Base-by-base conservation (phyloP, 2,797 vertebrate genomes). In the Scyliorhinus canicula region DNA sequence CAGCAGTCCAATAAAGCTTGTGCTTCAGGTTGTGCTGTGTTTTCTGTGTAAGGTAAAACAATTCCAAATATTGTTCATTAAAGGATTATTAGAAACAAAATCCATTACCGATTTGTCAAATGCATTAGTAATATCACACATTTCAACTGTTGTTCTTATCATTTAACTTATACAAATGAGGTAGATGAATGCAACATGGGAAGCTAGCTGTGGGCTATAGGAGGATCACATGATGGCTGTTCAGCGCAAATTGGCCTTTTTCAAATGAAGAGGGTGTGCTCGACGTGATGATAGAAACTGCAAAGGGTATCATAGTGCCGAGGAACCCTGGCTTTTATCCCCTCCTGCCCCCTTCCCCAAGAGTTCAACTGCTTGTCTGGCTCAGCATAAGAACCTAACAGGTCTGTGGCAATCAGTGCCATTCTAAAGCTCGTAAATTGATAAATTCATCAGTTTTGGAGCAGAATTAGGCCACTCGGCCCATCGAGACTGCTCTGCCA, bases 1-100 rank as follows among this genome's bases (percentile, higher is more conserved):
- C 44, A 24, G 3, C 44, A 44, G 57, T 65, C 90, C 47, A 93
- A 93, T 93, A 93, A 93, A 63, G 28, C 9, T 1, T 67, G n/a
- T 47, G 40, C 90, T 63, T 65, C 40, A 5, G 90, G 90, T 93
- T 44, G n/a, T 93, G 60, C 60, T 40, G 19, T 86, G 84, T 91
- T 63, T 57, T 40, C 16, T 65, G 55, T 3, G 55, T 65, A 65
- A 93, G 60, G 19, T 65, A 44, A 67, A 93, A 93, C 40, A 44
- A 93, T 93, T 93, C 40, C 90, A 67, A 44, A 93, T 65, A 93
- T 93, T 93, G 90, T 67, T 93, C 57, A 93, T 93, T 93, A 93
- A 93, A 60, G 90, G 21, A 93, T 65, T 44, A 65, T 65, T 47
- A 93, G 60, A 93, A 93, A 93, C n/a, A 47, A 52, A 93, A 65